Conservation (phyloP, 1,140 invertebrate species). For the Hylyphantes graminicola region DNA sequence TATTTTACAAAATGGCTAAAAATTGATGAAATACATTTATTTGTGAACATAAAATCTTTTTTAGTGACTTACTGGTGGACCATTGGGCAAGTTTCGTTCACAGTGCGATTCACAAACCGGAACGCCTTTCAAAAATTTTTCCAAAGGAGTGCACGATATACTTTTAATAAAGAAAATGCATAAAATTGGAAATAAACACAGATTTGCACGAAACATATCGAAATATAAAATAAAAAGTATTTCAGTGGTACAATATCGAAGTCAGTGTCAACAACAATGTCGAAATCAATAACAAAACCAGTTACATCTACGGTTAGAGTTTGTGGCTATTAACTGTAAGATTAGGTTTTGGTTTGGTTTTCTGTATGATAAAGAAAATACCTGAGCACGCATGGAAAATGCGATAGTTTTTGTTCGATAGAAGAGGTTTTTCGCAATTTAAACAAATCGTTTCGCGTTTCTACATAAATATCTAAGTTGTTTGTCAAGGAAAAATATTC, state of each 20-base stretch:
- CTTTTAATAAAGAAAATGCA: neutral
- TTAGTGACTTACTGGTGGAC: slow-evolving; percentile 25
- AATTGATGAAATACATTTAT: too few species aligned
- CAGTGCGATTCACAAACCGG: slow-evolving; percentile 22
- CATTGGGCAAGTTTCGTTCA: slow-evolving; percentile 8
- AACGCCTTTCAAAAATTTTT: slow-evolving; percentile 16
- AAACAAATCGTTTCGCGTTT: too few species aligned
- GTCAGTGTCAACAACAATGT: slow-evolving; percentile 20
- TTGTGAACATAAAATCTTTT: neutral
- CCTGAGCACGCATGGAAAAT: too few species aligned
- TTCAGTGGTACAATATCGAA: neutral
- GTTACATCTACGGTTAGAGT: too few species aligned
- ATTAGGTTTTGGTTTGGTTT: too few species aligned
- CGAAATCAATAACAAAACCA: neutral
- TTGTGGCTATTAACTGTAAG: too few species aligned
- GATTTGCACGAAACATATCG: slow-evolving; percentile 9
- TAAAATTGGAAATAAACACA: neutral
- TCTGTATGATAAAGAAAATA: too few species aligned
- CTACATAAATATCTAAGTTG: too few species aligned
- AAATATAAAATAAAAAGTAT: neutral
- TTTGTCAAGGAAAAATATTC: too few species aligned
- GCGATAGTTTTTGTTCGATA: too few species aligned
- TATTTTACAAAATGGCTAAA: too few species aligned
- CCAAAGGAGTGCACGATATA: slow-evolving; percentile 13
- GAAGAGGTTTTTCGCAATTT: too few species aligned